These are phyloP conservation scores for Platichthys stellatus DNA, from an alignment of 2,113 vertebrate genomes.

Conservation along the genomic window DNA sequence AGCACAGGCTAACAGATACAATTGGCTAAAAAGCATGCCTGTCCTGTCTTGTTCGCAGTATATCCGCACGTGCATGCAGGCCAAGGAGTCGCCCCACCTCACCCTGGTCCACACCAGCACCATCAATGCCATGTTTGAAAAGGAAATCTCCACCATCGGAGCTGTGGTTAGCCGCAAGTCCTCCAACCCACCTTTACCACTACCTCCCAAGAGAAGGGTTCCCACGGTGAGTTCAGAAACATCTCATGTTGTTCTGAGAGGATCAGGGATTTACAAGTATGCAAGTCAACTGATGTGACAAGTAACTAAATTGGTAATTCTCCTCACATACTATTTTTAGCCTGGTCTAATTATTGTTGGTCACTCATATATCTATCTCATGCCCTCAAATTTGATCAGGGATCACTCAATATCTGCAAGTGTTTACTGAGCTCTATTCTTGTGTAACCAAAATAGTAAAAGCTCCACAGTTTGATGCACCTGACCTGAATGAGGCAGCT, in stretches of 20 bases:
- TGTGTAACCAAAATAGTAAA: constrained; percentile 4
- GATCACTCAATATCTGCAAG: not conserved
- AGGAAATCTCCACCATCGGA: constrained; percentile 90
- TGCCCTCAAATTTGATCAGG: not conserved
- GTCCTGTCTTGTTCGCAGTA: constrained; percentile 82
- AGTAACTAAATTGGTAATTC: not conserved
- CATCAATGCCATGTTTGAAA: constrained; percentile 92
- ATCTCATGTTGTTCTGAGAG: not conserved
- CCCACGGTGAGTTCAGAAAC: constrained; percentile 84
- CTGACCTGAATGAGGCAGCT: constrained; percentile 44
- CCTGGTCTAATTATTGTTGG: not conserved
- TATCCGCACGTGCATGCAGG: constrained; percentile 89
- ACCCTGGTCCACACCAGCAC: constrained; percentile 90
- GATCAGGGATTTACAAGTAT: not conserved
- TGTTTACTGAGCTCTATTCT: constrained; percentile 13
- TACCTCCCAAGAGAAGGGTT: constrained; percentile 93
- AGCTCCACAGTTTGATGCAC: constrained; percentile 11
- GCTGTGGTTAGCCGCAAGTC: constrained; percentile 89
- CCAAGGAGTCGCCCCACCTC: constrained; percentile 89
- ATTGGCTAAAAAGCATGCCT: not conserved
- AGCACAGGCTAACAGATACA: not conserved
- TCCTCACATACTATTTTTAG: not conserved
- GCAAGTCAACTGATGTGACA: not conserved
- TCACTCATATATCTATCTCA: not conserved
- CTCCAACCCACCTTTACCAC: constrained; percentile 90